Conservation (phyloP, 2,113 vertebrate genomes). For the Rafetus swinhoei region DNA sequence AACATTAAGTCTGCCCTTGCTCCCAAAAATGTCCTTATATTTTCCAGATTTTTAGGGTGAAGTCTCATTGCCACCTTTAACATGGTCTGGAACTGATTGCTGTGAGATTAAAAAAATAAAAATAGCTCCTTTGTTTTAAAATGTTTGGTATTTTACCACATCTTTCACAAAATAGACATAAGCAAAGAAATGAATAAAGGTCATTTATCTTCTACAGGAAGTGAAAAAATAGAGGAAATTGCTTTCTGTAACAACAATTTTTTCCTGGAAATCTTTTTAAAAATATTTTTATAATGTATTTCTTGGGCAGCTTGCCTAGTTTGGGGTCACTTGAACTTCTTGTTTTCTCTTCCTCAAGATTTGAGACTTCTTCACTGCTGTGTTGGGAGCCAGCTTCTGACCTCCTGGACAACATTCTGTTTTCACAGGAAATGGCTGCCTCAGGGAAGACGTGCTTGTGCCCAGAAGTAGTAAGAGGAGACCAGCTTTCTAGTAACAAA, state of each 20-base stretch:
- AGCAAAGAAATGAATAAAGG: not conserved
- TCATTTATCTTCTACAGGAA: not conserved
- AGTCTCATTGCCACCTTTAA: not conserved
- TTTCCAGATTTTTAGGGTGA: not conserved
- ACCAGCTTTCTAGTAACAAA: not conserved
- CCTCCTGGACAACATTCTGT: not conserved
- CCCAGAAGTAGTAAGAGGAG: not conserved
- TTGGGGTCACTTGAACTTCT: not conserved
- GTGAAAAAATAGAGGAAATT: not conserved
- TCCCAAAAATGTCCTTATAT: not conserved
- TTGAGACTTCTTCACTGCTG: not conserved
- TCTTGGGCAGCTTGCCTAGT: not conserved
- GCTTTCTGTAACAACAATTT: not conserved
- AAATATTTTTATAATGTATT: not conserved
- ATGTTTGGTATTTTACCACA: not conserved
- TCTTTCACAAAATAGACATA: not conserved
- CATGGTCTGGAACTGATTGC: not conserved
- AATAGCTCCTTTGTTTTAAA: not conserved
- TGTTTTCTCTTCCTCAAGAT: not conserved
- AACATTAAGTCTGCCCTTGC: not conserved
- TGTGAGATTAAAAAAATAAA: not conserved
- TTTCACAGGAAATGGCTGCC: not conserved
- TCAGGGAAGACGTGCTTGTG: not conserved
- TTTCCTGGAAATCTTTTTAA: not conserved
- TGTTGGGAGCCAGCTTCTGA: not conserved